These are phyloP conservation scores for Pelochelys cantorii DNA, from an alignment of 2,797 vertebrate genomes.

Conservation along the genomic window DNA sequence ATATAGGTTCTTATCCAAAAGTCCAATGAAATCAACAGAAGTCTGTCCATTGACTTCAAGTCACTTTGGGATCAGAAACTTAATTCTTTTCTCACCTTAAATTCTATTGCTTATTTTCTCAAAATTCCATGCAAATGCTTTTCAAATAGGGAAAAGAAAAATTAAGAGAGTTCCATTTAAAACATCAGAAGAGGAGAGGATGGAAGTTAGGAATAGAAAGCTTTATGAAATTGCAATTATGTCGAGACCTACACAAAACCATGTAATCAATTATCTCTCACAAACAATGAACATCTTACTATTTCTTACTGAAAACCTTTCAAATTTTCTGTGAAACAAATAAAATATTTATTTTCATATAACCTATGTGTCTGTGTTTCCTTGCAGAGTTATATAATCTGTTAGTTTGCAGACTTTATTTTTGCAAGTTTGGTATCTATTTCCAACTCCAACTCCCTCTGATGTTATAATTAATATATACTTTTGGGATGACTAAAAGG, in stretches of 20 bases:
- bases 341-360: not conserved
- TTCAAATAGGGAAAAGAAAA: not conserved
- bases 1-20: not conserved
- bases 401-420: not conserved
- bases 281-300: not conserved
- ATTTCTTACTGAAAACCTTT: not conserved
- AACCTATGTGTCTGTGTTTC: not conserved
- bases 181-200: not conserved
- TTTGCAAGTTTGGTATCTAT: not conserved
- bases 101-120: not conserved
- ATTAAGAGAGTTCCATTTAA: not conserved
- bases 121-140: not conserved
- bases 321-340: not conserved
- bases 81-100: not conserved
- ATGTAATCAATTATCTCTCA: not conserved
- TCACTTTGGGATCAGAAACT: not conserved
- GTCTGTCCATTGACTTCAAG: not conserved
- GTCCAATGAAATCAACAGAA: not conserved
- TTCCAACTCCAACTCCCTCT: not conserved
- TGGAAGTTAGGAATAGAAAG: not conserved
- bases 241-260: not conserved
- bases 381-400: not conserved
- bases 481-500: not conserved
- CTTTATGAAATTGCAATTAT: not conserved
- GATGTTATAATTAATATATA: not conserved